These are phyloP conservation scores for Tragelaphus oryx DNA, from an alignment of 2,797 vertebrate species.

Conservation along the genomic window DNA sequence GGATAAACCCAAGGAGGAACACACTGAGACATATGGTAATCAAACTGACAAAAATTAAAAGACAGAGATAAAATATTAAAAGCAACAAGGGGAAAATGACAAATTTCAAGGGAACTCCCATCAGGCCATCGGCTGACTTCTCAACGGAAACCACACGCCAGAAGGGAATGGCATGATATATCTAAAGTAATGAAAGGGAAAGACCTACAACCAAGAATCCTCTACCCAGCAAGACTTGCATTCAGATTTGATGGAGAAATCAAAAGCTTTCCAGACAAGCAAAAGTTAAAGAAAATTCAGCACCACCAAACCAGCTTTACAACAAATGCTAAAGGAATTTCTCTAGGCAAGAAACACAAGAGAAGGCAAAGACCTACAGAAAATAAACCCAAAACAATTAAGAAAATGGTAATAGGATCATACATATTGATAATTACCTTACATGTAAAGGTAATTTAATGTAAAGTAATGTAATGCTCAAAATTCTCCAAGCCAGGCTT, in stretches of 20 bases:
- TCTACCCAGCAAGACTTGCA: background rate
- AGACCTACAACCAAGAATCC: background rate
- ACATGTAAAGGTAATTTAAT: no score
- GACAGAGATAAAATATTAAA: background rate
- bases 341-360: background rate
- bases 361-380: background rate
- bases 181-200: background rate
- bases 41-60: background rate
- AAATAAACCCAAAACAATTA: background rate
- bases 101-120: background rate
- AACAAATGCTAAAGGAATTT: background rate
- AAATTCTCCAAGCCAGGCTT: no score
- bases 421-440: background rate
- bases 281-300: background rate
- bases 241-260: background rate
- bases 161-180: background rate
- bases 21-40: background rate
- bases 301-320: background rate
- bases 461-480: no score
- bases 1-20: background rate
- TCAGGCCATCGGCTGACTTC: background rate
- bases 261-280: background rate
- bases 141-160: background rate
- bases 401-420: background rate
- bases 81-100: background rate